Base-by-base conservation (phyloP, 1,140 invertebrate species). In the Anoplolepis gracilipes region DNA sequence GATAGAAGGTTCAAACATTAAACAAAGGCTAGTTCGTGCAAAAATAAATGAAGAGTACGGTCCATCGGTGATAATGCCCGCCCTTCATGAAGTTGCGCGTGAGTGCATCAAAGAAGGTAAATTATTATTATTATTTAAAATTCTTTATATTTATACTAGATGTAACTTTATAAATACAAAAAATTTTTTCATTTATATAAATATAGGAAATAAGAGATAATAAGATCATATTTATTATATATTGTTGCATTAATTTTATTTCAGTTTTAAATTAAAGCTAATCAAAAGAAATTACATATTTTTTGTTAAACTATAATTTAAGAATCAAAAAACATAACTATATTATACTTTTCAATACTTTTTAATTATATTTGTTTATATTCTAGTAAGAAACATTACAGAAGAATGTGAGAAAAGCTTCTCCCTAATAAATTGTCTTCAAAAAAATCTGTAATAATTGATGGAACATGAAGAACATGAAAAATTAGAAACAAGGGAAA, bases 21-120 rank as follows among this genome's bases (percentile, higher is more conserved):
- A 49, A 0, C 61, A 78, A 49, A 0, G 1, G 33, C 65, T 1
- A 42, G 1, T 78, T 13, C 13, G 33, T 49, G 1, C 1, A 11
- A 5, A 11, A 30, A 33, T 53, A 65, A 10, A 36, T 49, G 4
- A 10, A 19, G 4, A 16, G 6, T 1, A 19, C 0, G 7, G 1
- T n/a, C 1, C 4, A 6, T 4, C 0, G 2, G 4, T n/a, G 0
- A 11, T 16, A 0, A 0, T 30, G 0, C 0, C 0, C 2, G 10
- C 33, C 0, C n/a, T 16, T 11, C 61, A 25, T 4, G 11, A 36
- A 30, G 0, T 78, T 78, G 13, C 13, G 0, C 39, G 42, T 36
- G 22, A 78, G 33, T 78, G 61, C 19, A 16, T 53, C 4, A 36
- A 65, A 53, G 13, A 67, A 76, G 36, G 73, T 76, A 76, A 76